These are phyloP conservation scores for Tachystola acroxantha DNA, from an alignment of 2,888 invertebrate species.

Conservation along the genomic window DNA sequence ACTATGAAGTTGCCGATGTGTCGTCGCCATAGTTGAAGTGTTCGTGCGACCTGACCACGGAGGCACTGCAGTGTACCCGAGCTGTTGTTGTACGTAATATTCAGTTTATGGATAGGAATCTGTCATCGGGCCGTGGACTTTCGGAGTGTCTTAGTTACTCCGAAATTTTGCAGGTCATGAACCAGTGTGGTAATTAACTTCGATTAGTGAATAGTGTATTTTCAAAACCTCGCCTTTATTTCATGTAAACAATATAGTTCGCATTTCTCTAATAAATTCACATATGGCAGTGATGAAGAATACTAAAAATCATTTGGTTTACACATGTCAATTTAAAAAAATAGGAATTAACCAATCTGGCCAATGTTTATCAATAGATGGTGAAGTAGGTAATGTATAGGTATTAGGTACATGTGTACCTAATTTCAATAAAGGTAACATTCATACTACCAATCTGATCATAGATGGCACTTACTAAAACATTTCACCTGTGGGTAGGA, in stretches of 20 bases:
- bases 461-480: no score
- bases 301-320: no score
- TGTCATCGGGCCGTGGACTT: slow-evolving; percentile 44
- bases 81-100: slow-evolving; percentile 57
- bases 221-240: slow-evolving; percentile 6
- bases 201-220: neutral
- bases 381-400: no score
- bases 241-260: slow-evolving; percentile 29
- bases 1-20: slow-evolving; percentile 35
- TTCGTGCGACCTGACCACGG: slow-evolving; percentile 56
- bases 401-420: no score
- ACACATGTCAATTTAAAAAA: no score
- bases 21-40: slow-evolving; percentile 67
- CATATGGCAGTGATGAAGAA: no score
- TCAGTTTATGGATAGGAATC: slow-evolving; percentile 53
- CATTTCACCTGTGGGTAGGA: no score
- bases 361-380: no score
- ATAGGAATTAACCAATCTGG: no score
- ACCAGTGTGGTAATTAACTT: neutral
- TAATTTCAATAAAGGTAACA: no score
- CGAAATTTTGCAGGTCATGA: slow-evolving; percentile 4
- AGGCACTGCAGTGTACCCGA: slow-evolving; percentile 46
- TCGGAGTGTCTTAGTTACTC: slow-evolving; percentile 25
- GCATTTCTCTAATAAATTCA: neutral
- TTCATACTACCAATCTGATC: no score